Evolutionary conservation across 2,888 invertebrate genomes (phyloP), one percentile per base, ranked within the genome.

Genomic region (Thereva nobilitata): DNA sequence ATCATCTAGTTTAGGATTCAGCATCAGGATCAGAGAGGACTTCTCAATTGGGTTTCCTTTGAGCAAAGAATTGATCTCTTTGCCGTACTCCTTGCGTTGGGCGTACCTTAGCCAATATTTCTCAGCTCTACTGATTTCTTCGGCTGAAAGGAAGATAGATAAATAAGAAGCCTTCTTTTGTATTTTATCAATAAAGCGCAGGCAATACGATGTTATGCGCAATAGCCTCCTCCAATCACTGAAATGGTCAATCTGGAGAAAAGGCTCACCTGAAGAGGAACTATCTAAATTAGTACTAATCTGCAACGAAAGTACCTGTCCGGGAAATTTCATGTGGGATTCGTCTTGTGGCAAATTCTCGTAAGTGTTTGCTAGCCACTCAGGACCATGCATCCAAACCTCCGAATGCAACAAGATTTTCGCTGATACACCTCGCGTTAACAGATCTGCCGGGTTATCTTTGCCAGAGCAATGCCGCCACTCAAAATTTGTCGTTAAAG

Each of bases 391-490:
- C 7, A 12, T 59, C 67, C 61, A 69, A 49, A 69, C 5, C 10
- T 37, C 9, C 5, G 67, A 65, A 1, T 42, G 41, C 35, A 42
- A 40, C 23, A 65, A 50, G 7, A 23, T 55, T 3, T 68, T 61
- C 12, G 64, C 59, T 47, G 49, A 12, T 41, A 64, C 61, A 12
- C 65, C 59, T 54, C 65, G 67, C 7, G 56, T 69, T 5, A 61
- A 23, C 1, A 69, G 47, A 8, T 67, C 65, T 35, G 67, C 55
- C 7, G 65, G 56, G 42, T 65, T 69, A 4, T 65, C 55, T 23
- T 55, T 65, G n/a, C 65, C 64, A 4, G 65, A 12, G 12, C 67
- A 69, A 6, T 67, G 67, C 7, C 50, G n/a, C 64, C 64, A 69
- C 12, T 45, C 41, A 9, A 47, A 6, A 6, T 64, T 9, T 12